These are phyloP conservation scores for Temnopleurus reevesii DNA, from an alignment of 53 echinoderm and acorn worm species.

Conservation along the genomic window DNA sequence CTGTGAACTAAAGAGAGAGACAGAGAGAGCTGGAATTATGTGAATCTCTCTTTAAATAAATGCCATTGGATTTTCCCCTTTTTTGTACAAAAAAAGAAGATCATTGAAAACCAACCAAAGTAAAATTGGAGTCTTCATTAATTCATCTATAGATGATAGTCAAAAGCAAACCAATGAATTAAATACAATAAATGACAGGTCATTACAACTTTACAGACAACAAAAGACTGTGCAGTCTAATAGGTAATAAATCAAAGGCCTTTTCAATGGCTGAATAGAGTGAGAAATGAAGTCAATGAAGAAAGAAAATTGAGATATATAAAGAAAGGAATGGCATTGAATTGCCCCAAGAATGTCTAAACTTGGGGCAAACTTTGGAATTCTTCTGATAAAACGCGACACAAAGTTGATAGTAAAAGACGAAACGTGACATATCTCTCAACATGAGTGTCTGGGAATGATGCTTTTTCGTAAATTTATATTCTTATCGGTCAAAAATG, in stretches of 20 bases:
- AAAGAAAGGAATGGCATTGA: neutral
- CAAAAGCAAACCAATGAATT: neutral
- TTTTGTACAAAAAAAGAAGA: too few species aligned
- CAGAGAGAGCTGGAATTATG: too few species aligned
- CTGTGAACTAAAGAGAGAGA: too few species aligned
- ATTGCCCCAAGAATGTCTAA: neutral
- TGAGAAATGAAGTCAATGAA: neutral
- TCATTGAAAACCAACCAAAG: neutral
- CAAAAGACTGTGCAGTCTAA: neutral
- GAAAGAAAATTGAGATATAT: neutral
- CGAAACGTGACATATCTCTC: neutral
- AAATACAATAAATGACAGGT: too few species aligned
- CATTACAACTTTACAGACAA: too few species aligned
- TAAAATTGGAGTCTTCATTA: neutral
- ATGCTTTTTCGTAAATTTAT: neutral
- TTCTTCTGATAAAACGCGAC: neutral
- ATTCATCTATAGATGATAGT: neutral
- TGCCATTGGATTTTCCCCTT: too few species aligned
- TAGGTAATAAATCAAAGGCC: neutral
- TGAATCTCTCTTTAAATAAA: too few species aligned
- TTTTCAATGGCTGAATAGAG: neutral
- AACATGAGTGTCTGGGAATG: neutral
- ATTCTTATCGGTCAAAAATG: neutral
- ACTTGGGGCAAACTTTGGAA: neutral
- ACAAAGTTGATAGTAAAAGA: constrained; percentile 16